Evolutionary conservation across 1,140 invertebrate species (phyloP).

Genomic region (Yoshiicerus persimilis): DNA sequence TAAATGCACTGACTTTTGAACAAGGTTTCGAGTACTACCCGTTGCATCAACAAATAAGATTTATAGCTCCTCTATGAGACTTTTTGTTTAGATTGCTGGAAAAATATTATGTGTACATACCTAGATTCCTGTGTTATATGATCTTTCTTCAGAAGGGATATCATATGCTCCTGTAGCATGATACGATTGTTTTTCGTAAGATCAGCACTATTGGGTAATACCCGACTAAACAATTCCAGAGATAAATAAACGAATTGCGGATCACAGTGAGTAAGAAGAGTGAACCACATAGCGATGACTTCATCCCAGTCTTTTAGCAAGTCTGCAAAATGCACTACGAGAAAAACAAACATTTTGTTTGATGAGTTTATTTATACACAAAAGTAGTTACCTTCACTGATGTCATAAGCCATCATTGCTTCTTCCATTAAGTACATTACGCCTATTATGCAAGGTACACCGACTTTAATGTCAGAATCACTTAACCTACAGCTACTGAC

Average conservation of each 20-base stretch:
- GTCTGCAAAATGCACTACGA: constrained; percentile 25
- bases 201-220: background rate
- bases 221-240: constrained; percentile 25
- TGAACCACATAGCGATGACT: constrained; percentile 40
- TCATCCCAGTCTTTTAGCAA: constrained; percentile 41
- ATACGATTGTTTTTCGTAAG: constrained; percentile 24
- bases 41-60: too few species aligned
- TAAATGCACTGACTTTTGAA: too few species aligned
- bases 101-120: background rate
- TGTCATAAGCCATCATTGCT: too few species aligned
- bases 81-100: too few species aligned
- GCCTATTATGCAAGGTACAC: too few species aligned
- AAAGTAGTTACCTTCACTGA: too few species aligned
- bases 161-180: constrained; percentile 37
- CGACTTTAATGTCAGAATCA: too few species aligned
- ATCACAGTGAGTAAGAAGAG: constrained; percentile 38
- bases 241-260: constrained; percentile 5
- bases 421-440: too few species aligned
- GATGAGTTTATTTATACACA: too few species aligned
- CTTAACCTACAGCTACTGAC: too few species aligned
- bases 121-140: background rate
- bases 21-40: too few species aligned
- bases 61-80: too few species aligned
- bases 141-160: background rate
- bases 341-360: background rate